Conservation (phyloP, 2,113 vertebrate species). For the Orientallactaga bullata region DNA sequence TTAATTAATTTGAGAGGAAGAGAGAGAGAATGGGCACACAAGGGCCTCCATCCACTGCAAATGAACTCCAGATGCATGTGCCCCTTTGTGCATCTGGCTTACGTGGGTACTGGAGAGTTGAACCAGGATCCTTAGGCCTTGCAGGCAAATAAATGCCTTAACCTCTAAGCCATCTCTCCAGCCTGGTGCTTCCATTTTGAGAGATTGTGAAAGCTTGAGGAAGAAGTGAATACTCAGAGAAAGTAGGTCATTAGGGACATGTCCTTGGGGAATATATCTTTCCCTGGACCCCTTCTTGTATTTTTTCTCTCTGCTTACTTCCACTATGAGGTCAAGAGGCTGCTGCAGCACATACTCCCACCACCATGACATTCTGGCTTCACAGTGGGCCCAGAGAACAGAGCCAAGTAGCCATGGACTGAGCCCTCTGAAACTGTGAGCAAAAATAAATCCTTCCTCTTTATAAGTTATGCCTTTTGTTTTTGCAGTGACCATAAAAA, state of each 20-base stretch:
- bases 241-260: not conserved
- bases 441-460: not conserved
- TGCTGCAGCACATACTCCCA: not conserved
- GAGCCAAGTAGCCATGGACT: not conserved
- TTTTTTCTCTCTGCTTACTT: not conserved
- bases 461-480: not conserved
- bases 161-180: no score
- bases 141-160: no score
- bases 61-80: no score
- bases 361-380: not conserved
- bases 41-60: no score
- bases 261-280: not conserved
- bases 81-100: no score
- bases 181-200: no score
- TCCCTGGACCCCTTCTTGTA: not conserved
- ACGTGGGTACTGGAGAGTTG: no score
- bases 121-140: no score
- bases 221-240: not conserved
- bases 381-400: not conserved
- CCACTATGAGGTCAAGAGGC: not conserved
- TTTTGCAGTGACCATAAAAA: not conserved
- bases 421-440: not conserved
- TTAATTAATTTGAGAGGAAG: no score
- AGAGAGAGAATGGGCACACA: no score
- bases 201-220: not conserved